phyloP scores from a whole-genome alignment of 2,888 invertebrate species.

The Apamea anceps region DNA sequence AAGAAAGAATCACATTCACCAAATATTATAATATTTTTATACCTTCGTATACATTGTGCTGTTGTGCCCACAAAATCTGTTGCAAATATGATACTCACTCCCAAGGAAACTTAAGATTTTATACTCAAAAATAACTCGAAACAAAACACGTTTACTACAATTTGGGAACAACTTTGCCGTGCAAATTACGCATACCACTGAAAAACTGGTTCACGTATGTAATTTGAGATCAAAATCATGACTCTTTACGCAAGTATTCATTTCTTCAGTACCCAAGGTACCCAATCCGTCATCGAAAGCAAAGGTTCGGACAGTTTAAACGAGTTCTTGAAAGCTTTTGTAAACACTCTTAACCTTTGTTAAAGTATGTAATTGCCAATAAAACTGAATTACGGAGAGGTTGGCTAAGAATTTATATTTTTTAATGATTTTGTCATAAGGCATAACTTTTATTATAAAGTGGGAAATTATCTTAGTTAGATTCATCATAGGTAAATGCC shows the following conservation, averaged over 20 bases:
- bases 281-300: constrained; percentile 63
- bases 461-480: neutral
- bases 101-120: constrained; percentile 73
- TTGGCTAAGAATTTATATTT: neutral
- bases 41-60: constrained; percentile 71
- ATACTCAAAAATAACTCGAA: constrained; percentile 74
- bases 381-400: constrained; percentile 2
- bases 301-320: constrained; percentile 37
- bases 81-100: constrained; percentile 70
- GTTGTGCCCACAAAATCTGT: constrained; percentile 70
- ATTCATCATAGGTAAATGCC: neutral
- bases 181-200: constrained; percentile 66
- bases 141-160: constrained; percentile 73
- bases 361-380: constrained; percentile 10
- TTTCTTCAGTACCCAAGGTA: constrained; percentile 42
- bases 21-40: constrained; percentile 6
- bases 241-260: constrained; percentile 26
- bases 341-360: constrained; percentile 40
- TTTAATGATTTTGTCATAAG: neutral
- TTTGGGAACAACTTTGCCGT: constrained; percentile 63
- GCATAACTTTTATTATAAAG: neutral
- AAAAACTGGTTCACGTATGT: constrained; percentile 71
- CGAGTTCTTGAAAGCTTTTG: constrained; percentile 32
- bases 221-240: constrained; percentile 64
- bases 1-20: neutral